Base-by-base conservation (phyloP, 2,888 invertebrate genomes). In the Syrphus vitripennis region DNA sequence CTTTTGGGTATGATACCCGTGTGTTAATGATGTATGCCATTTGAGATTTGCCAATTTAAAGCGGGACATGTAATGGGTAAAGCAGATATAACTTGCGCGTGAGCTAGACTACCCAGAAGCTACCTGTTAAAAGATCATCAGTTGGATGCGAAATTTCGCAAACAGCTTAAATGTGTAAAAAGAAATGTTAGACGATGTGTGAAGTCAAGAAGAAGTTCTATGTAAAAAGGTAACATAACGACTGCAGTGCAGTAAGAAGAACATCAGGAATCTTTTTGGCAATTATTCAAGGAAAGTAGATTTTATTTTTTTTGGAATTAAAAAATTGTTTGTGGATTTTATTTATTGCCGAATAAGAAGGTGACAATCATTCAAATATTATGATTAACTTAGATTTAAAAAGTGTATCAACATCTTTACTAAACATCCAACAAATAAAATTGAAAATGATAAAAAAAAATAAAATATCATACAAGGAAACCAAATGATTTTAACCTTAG, bases 121-220 rank as follows among this genome's bases (percentile, higher is more conserved):
- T 69, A 81, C 76, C 84, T 84, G 76, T 81, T 67, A 50, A 42
- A 40, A n/a, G n/a, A n/a, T n/a, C n/a, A 80, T 76, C 34, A 19
- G 19, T 45, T 6, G n/a, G 74, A 74, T 42, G 50, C 7, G 10
- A 42, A 29, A 24, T 57, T 63, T 55, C 10, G 31, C 31, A 21
- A 10, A 67, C 26, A n/a, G 42, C 12, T 9, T 3, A 50, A 24
- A 29, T 29, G 29, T 76, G 45, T 53, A 63, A 69, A 67, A n/a
- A 69, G 69, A 45, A 63, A 81, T 80, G 81, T 69, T 72, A 14
- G 76, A 76, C 72, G 81, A 84, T 72, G 84, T 84, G 84, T 84
- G 69, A 84, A 84, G 81, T 84, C 76, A 69, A 63, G 55, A 81
- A 77, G 55, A n/a, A n/a, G n/a, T n/a, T 61, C 9, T 37, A n/a